phyloP scores from a whole-genome alignment of 2,797 vertebrate species.

The Platalea minor region DNA sequence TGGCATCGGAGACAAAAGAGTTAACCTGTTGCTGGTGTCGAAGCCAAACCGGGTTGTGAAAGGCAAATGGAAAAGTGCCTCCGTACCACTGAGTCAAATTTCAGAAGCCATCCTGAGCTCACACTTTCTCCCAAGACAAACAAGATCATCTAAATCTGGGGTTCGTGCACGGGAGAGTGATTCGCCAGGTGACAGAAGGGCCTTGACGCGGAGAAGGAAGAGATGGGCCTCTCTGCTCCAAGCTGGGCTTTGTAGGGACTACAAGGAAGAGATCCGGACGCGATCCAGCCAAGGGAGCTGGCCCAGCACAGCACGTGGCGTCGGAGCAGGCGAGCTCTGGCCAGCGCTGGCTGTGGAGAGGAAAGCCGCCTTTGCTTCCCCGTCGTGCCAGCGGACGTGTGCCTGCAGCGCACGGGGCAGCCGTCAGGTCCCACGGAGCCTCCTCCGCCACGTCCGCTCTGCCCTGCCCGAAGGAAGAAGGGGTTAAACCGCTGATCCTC shows the following conservation, averaged over 20 bases:
- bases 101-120: not conserved
- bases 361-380: not conserved
- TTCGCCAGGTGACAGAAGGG: not conserved
- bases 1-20: not conserved
- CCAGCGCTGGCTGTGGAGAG: not conserved
- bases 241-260: not conserved
- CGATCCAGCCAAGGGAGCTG: not conserved
- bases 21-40: not conserved
- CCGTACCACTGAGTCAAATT: not conserved
- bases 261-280: not conserved
- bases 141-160: not conserved
- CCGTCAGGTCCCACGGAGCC: not conserved
- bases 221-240: not conserved
- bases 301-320: not conserved
- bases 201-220: not conserved
- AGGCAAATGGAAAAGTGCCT: not conserved
- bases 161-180: not conserved
- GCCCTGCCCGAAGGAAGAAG: not conserved
- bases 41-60: not conserved
- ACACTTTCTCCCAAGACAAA: not conserved
- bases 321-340: not conserved
- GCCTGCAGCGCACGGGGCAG: not conserved
- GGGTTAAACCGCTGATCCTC: not conserved
- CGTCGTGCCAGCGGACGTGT: fast-evolving
- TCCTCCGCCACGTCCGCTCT: fast-evolving